Conservation (phyloP, 2,797 vertebrate species). For the Protosalanx chinensis region DNA sequence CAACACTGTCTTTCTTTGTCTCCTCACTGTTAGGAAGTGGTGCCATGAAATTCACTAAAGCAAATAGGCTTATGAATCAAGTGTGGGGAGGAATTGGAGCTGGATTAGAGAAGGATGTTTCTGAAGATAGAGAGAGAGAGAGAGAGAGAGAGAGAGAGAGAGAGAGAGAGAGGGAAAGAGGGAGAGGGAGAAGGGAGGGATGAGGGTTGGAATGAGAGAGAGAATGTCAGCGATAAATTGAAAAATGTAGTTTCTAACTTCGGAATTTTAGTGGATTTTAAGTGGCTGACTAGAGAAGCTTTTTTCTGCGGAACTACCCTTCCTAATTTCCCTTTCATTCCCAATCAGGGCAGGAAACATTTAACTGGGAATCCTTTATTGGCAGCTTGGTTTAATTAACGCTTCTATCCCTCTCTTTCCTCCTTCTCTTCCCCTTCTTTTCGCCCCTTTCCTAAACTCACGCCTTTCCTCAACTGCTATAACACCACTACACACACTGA, state of each 20-base stretch:
- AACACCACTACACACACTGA: conserved; percentile 42
- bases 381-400: conserved; percentile 91
- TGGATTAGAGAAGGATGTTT: neutral
- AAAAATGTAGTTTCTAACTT: conserved; percentile 12
- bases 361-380: conserved; percentile 71
- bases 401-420: conserved; percentile 84
- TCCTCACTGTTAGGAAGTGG: conserved; percentile 22
- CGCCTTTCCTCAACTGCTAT: conserved; percentile 20
- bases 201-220: neutral
- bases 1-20: conserved; percentile 1
- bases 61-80: conserved; percentile 35
- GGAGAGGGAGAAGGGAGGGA: neutral
- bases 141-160: conserved; percentile 6
- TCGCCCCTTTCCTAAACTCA: conserved; percentile 29
- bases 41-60: conserved; percentile 10
- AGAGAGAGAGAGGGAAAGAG: neutral
- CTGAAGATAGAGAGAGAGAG: neutral
- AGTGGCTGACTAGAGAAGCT: conserved; percentile 11
- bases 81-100: conserved; percentile 17
- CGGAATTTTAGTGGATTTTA: conserved; percentile 24
- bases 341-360: conserved; percentile 67
- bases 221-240: neutral
- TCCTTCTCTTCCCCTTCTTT: conserved; percentile 58
- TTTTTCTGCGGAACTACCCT: conserved; percentile 18
- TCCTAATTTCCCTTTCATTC: conserved; percentile 4